A percentile compares a stretch with the other conserved stretches of the same genome.
Conservation (phyloP, 2,797 vertebrate species). For the Crocidura indochinensis region DNA sequence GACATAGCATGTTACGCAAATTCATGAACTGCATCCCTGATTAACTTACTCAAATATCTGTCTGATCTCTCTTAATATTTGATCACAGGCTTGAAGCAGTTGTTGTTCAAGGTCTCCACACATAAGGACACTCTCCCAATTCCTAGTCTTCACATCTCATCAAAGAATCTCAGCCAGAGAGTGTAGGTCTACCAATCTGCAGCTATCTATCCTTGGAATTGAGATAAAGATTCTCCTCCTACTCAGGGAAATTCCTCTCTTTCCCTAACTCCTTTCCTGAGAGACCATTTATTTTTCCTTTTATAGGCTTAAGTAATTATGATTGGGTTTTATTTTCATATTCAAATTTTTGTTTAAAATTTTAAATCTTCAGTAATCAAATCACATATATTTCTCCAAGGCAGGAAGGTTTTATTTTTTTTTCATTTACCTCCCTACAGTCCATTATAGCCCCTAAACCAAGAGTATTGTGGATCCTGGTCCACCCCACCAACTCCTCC, state of each 20-base stretch:
- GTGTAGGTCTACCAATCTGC: not conserved
- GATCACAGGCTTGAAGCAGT: not conserved
- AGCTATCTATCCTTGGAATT: not conserved
- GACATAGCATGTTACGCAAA: not conserved
- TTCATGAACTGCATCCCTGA: not conserved
- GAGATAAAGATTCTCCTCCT: not conserved
- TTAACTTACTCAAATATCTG: slow-evolving; percentile 9
- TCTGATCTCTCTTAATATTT: slow-evolving; percentile 2
- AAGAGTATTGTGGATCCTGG: not conserved
- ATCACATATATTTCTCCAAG: not conserved
- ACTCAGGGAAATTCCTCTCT: not conserved
- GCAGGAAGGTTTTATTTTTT: not conserved
- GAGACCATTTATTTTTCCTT: not conserved
- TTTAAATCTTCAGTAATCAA: too few relatives aligned
- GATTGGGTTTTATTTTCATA: not conserved
- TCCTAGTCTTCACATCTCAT: not conserved
- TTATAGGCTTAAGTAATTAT: slow-evolving; percentile 1
- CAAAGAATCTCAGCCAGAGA: not conserved
- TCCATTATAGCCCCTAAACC: not conserved
- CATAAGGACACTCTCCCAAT: not conserved
- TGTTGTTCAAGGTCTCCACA: not conserved
- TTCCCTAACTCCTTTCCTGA: not conserved
- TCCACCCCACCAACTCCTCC: not conserved
- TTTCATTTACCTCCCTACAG: not conserved
- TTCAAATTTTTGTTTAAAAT: too few relatives aligned